phyloP scores from a whole-genome alignment of 2,797 vertebrate species.

The Simalia tracyae region DNA sequence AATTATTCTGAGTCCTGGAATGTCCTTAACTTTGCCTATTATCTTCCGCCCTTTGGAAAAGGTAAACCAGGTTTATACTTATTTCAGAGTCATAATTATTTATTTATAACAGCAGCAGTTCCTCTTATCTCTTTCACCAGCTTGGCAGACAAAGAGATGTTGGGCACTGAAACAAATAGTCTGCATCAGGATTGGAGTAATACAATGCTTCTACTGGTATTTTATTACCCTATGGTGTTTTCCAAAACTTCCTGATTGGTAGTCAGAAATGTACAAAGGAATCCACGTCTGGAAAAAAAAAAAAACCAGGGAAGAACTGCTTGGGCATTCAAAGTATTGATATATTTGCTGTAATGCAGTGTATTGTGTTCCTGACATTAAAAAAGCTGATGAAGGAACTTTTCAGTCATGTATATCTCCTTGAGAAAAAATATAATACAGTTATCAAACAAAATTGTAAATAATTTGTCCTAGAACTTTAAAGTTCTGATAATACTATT shows the following conservation, averaged over 20 bases:
- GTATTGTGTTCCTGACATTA: not conserved
- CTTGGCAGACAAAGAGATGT: not conserved
- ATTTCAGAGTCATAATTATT: not conserved
- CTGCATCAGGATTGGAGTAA: not conserved
- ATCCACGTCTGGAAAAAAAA: not conserved
- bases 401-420: not conserved
- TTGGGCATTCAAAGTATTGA: not conserved
- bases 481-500: not conserved
- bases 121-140: not conserved
- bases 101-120: not conserved
- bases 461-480: not conserved
- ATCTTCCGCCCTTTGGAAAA: conserved; percentile 83
- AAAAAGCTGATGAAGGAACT: not conserved
- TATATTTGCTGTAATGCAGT: not conserved
- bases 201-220: not conserved
- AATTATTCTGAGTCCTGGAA: conserved; percentile 85
- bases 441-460: not conserved
- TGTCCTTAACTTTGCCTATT: conserved; percentile 81
- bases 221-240: not conserved
- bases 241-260: not conserved
- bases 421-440: not conserved
- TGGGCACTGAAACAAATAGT: not conserved
- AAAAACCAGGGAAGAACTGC: too few species aligned
- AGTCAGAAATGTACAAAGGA: not conserved
- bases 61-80: conserved; percentile 71